Base-by-base conservation (phyloP, 2,888 invertebrate genomes). In the Melanophora roralis region DNA sequence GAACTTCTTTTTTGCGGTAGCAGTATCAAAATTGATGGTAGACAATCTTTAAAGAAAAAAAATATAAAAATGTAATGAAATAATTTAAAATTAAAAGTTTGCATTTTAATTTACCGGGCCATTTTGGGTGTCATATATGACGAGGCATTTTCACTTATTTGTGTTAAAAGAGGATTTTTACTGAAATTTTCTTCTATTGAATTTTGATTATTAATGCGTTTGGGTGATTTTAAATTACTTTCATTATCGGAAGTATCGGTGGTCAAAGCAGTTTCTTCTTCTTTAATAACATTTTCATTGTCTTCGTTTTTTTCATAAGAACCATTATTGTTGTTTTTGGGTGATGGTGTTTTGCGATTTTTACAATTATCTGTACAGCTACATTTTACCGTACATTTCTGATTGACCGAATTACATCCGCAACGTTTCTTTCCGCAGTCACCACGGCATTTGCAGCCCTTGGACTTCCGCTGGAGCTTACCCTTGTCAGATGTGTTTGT, bases 381-480 rank as follows among this genome's bases (percentile, higher is more conserved):
- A 51, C 84, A 84, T 0, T 16, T 79, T 23, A 75, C 3, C 65
- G 82, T 43, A 68, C 84, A 84, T 60, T 75, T 69, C 65, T 74
- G 67, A 82, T 82, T 62, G 57, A 62, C 34, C 74, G 83, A 77
- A 82, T 77, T 72, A 79, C 87, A 87, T 14, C 83, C 82, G 71
- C 87, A 87, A 57, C 86, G 87, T 43, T 85, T 85, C 5, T 82
- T 81, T 21, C 78, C 38, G 78, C 87, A 87, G 36, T 83, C 83
- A 11, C 57, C 81, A 76, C 85, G 85, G 51, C 87, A 87, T 19
- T 80, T 81, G 79, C 87, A 87, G 9, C 72, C 53, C 65, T 74
- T 65, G 68, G 73, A 27, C 74, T 74, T 71, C 77, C 75, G 73
- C 64, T 72, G 43, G 51, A 59, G 49, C 80, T 81, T 75, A 67